phyloP scores from a whole-genome alignment of 2,888 invertebrate genomes.

The Leptopilina drosophilae region DNA sequence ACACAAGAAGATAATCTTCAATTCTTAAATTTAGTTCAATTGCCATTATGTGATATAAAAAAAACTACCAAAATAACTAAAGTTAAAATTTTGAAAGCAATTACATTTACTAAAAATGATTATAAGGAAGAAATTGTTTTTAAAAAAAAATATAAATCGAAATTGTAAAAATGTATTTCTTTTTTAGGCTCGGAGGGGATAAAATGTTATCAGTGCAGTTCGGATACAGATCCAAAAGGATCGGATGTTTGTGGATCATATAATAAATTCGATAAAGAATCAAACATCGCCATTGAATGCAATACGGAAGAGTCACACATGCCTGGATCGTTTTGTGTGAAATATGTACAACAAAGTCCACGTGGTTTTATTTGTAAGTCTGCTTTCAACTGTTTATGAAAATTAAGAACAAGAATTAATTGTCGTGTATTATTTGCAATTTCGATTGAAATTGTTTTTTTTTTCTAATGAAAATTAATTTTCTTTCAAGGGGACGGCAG shows the following conservation, averaged over 20 bases:
- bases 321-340: slow-evolving; percentile 98
- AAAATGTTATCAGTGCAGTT: slow-evolving; percentile 96
- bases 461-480: not conserved
- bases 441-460: slow-evolving; percentile 21
- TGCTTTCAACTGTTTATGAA: not conserved
- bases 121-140: no score
- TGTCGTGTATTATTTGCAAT: not conserved
- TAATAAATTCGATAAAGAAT: slow-evolving; percentile 87
- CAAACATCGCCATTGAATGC: slow-evolving; percentile 95
- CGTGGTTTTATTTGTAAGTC: slow-evolving; percentile 82
- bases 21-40: no score
- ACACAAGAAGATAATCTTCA: no score
- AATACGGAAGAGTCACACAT: slow-evolving; percentile 95
- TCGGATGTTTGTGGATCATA: slow-evolving; percentile 96
- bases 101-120: no score
- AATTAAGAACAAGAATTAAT: not conserved
- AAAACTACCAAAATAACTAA: no score
- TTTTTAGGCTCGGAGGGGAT: slow-evolving; percentile 80
- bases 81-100: no score
- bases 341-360: slow-evolving; percentile 95
- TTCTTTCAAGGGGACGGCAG: slow-evolving; percentile 91
- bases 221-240: slow-evolving; percentile 87
- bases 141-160: no score
- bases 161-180: not conserved
- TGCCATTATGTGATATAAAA: no score